A percentile compares a stretch with the other conserved stretches of the same genome.
Evolutionary conservation across 2,888 invertebrate genomes (phyloP).

Genomic region (Perizoma flavofasciatum): DNA sequence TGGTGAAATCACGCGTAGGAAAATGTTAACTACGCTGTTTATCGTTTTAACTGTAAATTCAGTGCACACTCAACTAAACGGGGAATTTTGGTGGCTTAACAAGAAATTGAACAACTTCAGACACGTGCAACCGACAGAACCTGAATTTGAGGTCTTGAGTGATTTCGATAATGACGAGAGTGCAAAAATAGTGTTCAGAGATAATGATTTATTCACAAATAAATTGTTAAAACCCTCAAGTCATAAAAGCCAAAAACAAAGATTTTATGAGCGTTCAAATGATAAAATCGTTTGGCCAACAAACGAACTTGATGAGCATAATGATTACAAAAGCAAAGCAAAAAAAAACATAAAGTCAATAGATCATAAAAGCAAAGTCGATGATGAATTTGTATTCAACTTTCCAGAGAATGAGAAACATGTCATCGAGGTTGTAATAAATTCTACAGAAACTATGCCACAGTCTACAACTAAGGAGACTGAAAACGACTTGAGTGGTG

Average conservation of each 20-base stretch:
- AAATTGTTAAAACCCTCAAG: conserved; percentile 26
- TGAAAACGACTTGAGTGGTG: conserved; percentile 21
- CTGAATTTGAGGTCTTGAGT: conserved; percentile 60
- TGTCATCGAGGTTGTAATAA: conserved; percentile 10
- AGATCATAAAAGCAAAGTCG: conserved; percentile 20
- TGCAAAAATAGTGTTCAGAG: conserved; percentile 63
- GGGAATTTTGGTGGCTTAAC: conserved; percentile 76
- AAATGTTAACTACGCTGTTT: conserved; percentile 53
- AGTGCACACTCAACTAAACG: conserved; percentile 60
- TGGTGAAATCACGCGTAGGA: conserved; percentile 37
- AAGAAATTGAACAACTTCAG: conserved; percentile 56
- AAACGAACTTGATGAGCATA: conserved; percentile 21
- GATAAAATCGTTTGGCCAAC: conserved; percentile 39
- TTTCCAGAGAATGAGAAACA: conserved; percentile 33
- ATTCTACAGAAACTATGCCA: conserved; percentile 14
- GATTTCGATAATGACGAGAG: conserved; percentile 69
- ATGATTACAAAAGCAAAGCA: conserved; percentile 5
- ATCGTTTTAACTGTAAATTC: conserved; percentile 47
- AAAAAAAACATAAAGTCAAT: conserved; percentile 16
- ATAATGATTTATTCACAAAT: conserved; percentile 42
- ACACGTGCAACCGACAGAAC: conserved; percentile 49
- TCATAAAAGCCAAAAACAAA: conserved; percentile 28
- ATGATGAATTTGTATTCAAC: conserved; percentile 32
- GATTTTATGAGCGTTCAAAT: conserved; percentile 40
- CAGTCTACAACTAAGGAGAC: conserved; percentile 4